Evolutionary conservation across 2,888 invertebrate species (phyloP).

Genomic region (Polydrusus pterygomalis): DNA sequence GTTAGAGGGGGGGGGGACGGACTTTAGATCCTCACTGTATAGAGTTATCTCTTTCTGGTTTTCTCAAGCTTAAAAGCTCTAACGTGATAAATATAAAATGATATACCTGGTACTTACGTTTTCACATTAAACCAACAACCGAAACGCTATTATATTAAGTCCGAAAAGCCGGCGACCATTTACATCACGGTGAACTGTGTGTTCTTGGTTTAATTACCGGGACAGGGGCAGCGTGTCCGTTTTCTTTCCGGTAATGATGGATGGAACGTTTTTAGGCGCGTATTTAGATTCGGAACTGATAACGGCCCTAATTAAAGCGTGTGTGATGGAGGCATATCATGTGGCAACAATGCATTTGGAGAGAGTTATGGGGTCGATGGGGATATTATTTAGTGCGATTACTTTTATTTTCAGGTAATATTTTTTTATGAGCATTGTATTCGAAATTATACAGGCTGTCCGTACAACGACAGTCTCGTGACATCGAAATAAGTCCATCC

Average conservation of each 20-base stretch:
- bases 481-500: no score
- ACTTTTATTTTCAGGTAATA: no score
- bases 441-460: no score
- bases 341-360: constrained; percentile 1
- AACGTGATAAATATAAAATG: neutral
- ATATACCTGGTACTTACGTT: neutral
- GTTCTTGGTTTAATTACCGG: constrained; percentile 42
- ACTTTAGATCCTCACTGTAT: no score
- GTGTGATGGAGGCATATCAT: constrained; percentile 49
- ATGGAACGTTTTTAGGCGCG: constrained; percentile 61
- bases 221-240: constrained; percentile 57
- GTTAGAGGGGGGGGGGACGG: no score
- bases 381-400: neutral
- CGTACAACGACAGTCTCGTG: no score
- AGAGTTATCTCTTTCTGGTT: no score
- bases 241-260: constrained; percentile 65
- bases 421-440: no score
- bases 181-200: constrained; percentile 16
- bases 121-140: constrained; percentile 4
- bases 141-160: neutral
- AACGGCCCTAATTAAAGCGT: constrained; percentile 64
- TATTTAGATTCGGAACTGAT: constrained; percentile 62
- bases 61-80: no score
- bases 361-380: neutral
- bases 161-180: constrained; percentile 23